phyloP scores from a whole-genome alignment of 2,888 invertebrate genomes.

The Lasioglossum vierecki region DNA sequence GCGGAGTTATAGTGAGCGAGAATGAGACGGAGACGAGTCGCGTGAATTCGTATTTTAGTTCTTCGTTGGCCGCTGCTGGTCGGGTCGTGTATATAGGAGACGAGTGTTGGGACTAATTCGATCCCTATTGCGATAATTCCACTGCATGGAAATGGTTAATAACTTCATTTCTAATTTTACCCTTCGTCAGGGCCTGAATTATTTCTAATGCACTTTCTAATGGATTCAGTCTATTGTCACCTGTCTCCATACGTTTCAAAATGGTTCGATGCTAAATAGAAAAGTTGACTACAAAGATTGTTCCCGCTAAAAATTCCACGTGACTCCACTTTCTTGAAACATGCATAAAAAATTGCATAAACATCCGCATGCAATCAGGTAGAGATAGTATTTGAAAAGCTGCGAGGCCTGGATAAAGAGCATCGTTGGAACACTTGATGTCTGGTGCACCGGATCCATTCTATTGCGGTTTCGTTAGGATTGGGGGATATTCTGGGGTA shows the following conservation, averaged over 20 bases:
- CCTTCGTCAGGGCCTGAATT: neutral
- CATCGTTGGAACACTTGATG: too few species aligned
- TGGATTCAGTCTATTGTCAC: neutral
- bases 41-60: constrained; percentile 18
- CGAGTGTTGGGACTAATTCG: neutral
- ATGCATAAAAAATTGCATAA: too few species aligned
- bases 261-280: too few species aligned
- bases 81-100: neutral
- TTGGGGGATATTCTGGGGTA: neutral
- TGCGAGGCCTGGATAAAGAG: too few species aligned
- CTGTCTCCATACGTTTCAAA: too few species aligned
- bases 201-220: neutral
- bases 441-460: neutral
- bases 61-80: neutral
- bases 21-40: neutral
- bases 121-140: neutral
- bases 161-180: neutral
- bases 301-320: too few species aligned
- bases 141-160: neutral
- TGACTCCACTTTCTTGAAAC: too few species aligned
- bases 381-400: too few species aligned
- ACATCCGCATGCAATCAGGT: too few species aligned
- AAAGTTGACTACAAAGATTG: too few species aligned
- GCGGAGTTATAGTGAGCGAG: neutral
- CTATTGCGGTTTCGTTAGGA: neutral